Evolutionary conservation across 2,113 vertebrate genomes (phyloP).

Genomic region (Notothenia rossii): DNA sequence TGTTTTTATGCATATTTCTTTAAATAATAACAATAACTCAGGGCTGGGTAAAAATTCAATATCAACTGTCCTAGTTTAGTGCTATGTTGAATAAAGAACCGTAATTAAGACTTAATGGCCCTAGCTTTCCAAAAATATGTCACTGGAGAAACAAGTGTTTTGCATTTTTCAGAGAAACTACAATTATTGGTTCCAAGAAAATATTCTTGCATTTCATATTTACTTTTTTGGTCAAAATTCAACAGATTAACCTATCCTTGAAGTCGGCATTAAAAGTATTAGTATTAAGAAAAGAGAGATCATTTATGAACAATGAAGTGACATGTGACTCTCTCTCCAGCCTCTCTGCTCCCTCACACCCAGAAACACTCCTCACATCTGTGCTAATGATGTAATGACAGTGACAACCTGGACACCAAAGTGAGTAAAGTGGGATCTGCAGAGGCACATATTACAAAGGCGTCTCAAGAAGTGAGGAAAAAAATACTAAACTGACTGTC

Average conservation of each 20-base stretch:
- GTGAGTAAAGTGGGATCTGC: constrained; percentile 33
- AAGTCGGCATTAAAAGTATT: background rate
- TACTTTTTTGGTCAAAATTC: background rate
- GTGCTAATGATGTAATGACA: constrained; percentile 49
- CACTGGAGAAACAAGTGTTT: background rate
- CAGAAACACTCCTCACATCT: constrained; percentile 43
- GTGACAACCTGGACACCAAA: constrained; percentile 38
- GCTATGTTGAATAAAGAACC: background rate
- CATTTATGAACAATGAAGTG: background rate
- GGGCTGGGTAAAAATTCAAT: background rate
- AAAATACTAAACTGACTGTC: constrained; percentile 14
- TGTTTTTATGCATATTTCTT: background rate
- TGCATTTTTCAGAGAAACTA: constrained; percentile 3
- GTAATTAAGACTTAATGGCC: background rate
- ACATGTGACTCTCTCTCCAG: constrained; percentile 3
- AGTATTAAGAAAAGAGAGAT: background rate
- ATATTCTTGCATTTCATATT: constrained; percentile 1
- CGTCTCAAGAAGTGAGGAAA: constrained; percentile 8
- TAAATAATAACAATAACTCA: background rate
- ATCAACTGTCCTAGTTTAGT: background rate
- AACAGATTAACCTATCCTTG: background rate
- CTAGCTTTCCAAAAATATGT: background rate
- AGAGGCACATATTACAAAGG: constrained; percentile 19
- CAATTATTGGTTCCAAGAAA: background rate
- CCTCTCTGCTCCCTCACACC: constrained; percentile 1